Evolutionary conservation across 2,888 invertebrate species (phyloP), one percentile per base, ranked within the genome.

Genomic region (Pelosia muscerda): DNA sequence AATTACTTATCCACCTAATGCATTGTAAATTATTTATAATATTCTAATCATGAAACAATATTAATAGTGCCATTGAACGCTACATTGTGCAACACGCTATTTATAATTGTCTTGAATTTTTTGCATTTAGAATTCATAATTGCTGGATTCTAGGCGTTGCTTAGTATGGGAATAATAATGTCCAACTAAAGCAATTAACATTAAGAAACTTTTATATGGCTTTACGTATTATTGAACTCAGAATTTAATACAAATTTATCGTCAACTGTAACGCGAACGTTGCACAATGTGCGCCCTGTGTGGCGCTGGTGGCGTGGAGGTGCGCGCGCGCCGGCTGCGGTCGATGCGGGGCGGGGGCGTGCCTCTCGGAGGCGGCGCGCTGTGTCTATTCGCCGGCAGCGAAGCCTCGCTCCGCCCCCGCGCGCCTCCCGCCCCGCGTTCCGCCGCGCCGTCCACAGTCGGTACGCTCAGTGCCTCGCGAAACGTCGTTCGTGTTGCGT

Each of bases 381-480:
- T 75, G 72, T 65, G 23, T 15, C 54, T 60, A 77, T 76, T 81
- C 78, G 86, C 78, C 78, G 84, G 71, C 72, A 84, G 85, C 86
- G 86, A 85, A 81, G 80, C 86, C 88, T 81, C 84, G 76, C 84
- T 72, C 83, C 85, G 85, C 88, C 89, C 83, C 78, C 84, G 78
- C 82, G 77, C 74, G 82, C 77, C 84, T 81, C 76, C 83, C 85
- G 81, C 84, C 82, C 78, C 78, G 71, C 81, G 81, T 84, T 80
- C 86, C 84, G 81, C 81, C 88, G 81, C 86, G 74, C 82, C 78
- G 82, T 81, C 82, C 76, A 78, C 76, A 81, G 75, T 72, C 82
- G 73, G 76, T 77, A 73, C 84, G 85, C 84, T 86, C 91, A 90
- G 92, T 92, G 89, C 84, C 86, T 89, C 92, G 93, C 92, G 92